These are phyloP conservation scores for Steinernema hermaphroditum DNA, from an alignment of 2,888 invertebrate genomes.

Conservation along the genomic window DNA sequence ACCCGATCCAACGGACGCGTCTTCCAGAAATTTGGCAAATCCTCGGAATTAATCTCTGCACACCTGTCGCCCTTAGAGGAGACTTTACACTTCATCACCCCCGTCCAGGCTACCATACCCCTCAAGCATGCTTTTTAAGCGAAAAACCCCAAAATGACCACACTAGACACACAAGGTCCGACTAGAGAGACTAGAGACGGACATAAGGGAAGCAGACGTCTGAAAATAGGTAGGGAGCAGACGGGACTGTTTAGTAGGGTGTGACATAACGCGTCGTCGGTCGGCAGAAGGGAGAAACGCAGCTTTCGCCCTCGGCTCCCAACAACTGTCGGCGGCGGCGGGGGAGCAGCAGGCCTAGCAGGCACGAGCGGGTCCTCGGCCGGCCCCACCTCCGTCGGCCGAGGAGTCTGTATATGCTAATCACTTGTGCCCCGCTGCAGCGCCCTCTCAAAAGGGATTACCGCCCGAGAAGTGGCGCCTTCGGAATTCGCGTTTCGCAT, in stretches of 20 bases:
- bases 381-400: slow-evolving; percentile 14
- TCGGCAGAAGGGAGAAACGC: slow-evolving; percentile 15
- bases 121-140: no score
- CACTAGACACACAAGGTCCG: no score
- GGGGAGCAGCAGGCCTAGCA: not conserved
- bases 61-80: no score
- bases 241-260: slow-evolving; percentile 3
- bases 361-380: not conserved
- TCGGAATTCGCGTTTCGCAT: not conserved
- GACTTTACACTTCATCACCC: no score
- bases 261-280: slow-evolving; percentile 7
- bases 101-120: no score
- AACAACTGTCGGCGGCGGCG: not conserved
- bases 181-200: no score
- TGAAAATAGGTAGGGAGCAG: not conserved
- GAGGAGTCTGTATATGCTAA: not conserved
- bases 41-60: no score
- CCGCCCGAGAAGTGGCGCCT: not conserved
- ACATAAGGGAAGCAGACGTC: no score
- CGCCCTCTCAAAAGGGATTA: slow-evolving; percentile 3
- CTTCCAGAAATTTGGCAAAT: no score
- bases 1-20: no score
- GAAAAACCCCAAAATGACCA: no score
- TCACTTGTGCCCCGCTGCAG: not conserved
- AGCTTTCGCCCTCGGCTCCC: slow-evolving; percentile 5